These are phyloP conservation scores for Gastracanthus pulcherrimus DNA, from an alignment of 2,888 invertebrate genomes.

Conservation along the genomic window DNA sequence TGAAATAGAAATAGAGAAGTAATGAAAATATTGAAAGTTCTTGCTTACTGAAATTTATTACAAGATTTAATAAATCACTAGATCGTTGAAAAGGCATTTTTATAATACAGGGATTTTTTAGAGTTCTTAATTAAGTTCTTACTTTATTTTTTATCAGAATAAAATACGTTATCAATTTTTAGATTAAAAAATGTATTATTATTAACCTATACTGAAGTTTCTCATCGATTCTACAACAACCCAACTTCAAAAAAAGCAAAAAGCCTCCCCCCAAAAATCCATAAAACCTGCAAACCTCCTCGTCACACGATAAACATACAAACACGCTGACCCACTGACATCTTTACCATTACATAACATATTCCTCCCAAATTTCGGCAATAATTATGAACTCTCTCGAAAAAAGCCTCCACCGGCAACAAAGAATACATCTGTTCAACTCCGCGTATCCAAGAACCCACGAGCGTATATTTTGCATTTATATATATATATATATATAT, in stretches of 20 bases:
- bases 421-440: too few relatives aligned
- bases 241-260: not conserved
- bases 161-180: too few relatives aligned
- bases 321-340: constrained; percentile 14
- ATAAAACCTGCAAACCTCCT: not conserved
- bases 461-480: not conserved
- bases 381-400: not conserved
- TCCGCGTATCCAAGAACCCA: not conserved
- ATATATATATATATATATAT: too few relatives aligned
- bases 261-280: not conserved
- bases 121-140: too few relatives aligned
- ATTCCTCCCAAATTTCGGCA: not conserved
- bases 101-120: too few relatives aligned
- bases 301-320: not conserved
- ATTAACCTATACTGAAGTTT: too few relatives aligned
- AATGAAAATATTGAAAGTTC: not conserved
- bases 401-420: too few relatives aligned
- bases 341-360: not conserved
- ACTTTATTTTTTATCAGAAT: too few relatives aligned
- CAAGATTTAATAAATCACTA: too few relatives aligned
- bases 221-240: not conserved
- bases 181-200: too few relatives aligned
- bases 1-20: not conserved
- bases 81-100: too few relatives aligned
- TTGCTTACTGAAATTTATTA: not conserved